phyloP scores from a whole-genome alignment of 2,797 vertebrate genomes.

The Gorsachius magnificus region DNA sequence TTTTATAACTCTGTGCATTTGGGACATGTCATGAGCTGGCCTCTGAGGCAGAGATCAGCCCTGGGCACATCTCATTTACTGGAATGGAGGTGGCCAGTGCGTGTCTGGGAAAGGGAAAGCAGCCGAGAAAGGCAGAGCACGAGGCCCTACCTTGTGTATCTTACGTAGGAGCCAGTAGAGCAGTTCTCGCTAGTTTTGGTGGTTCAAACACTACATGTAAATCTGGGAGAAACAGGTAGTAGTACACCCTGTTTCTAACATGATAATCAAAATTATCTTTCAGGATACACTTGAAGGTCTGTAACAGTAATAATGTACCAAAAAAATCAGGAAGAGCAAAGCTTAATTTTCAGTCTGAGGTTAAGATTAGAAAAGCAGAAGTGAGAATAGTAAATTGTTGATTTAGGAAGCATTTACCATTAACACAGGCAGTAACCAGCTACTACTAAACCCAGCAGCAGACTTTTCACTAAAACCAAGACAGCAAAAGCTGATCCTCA shows the following conservation, averaged over 20 bases:
- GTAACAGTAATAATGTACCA: neutral
- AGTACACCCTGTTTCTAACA: slow-evolving; percentile 42
- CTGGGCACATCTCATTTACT: neutral
- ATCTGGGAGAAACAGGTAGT: slow-evolving; percentile 21
- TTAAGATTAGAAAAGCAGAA: slow-evolving; percentile 56
- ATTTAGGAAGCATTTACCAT: neutral
- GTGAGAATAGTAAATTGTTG: neutral
- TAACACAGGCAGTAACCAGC: neutral
- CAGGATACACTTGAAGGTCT: slow-evolving; percentile 17
- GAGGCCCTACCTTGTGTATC: neutral
- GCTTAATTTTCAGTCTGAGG: slow-evolving; percentile 20
- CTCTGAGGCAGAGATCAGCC: neutral
- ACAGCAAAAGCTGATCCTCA: neutral
- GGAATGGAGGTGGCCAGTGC: neutral
- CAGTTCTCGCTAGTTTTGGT: neutral
- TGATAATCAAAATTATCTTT: slow-evolving; percentile 27
- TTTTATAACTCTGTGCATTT: neutral
- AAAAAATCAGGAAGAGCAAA: slow-evolving; percentile 39
- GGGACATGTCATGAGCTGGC: neutral
- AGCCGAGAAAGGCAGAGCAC: neutral
- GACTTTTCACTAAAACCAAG: neutral
- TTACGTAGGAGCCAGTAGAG: neutral
- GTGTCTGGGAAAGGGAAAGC: neutral
- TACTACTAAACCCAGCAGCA: neutral
- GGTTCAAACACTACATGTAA: neutral